Base-by-base conservation (phyloP, 2,797 vertebrate species). In the Eidolon dupreanum region DNA sequence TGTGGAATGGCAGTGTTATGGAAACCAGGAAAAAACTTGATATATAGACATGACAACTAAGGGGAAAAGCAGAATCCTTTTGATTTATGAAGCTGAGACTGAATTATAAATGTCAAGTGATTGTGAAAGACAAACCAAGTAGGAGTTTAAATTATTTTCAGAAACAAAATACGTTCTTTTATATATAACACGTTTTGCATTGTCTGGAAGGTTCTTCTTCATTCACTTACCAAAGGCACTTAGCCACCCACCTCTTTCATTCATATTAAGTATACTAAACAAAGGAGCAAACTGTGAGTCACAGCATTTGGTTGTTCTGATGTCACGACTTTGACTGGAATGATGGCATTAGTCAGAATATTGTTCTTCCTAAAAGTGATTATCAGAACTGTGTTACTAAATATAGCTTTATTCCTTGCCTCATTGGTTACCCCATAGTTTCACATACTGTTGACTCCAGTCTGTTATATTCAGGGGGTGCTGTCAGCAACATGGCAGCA, bases 121-220 rank as follows among this genome's bases (percentile, higher is more conserved):
- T 83, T n/a, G 33, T 20, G 22, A 94, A 87, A 91, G 90, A 75
- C 49, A 84, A 93, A 90, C 59, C 68, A 68, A 68, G 88, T 95
- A 82, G 90, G 85, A 92, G 92, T 81, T 89, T 78, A 92, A 93
- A 90, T 97, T 92, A 85, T 91, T 97, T 95, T 94, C 92, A 79
- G 90, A 96, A 96, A 78, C 74, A 93, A 93, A 95, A 87, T 59
- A 73, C 10, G 26, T 24, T 70, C 77, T 86, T 75, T 83, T 59
- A 68, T 28, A 33, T 84, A 55, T 31, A 51, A 68, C 41, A 0
- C 53, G 77, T 68, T 93, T 84, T 81, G 38, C 55, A 13, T 86
- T 84, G 49, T 95, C 86, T 90, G 73, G 59, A 90, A 93, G 36
- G 13, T 88, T 92, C 43, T 79, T 77, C 81, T 90, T 96, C 86